phyloP scores from a whole-genome alignment of 2,113 vertebrate species.

The Morone chrysops region DNA sequence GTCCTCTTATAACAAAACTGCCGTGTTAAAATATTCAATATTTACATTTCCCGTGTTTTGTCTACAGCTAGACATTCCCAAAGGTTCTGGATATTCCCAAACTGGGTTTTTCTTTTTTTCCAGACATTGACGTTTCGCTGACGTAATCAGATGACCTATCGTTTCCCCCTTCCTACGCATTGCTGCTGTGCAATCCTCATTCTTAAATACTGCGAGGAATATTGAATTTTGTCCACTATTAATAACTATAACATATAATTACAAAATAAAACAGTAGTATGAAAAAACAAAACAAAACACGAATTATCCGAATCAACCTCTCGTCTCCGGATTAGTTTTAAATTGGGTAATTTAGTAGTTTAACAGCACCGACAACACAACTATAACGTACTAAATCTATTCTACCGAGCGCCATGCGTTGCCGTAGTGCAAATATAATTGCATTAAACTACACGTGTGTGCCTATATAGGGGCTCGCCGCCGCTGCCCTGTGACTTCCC shows the following conservation, averaged over 20 bases:
- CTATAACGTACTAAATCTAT: no score
- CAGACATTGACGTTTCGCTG: conserved; percentile 74
- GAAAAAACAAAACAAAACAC: no score
- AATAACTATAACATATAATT: not conserved
- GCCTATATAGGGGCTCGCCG: conserved; percentile 13
- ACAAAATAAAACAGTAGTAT: not conserved
- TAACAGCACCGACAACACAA: no score
- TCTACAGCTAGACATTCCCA: conserved; percentile 49
- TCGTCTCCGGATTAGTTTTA: not conserved
- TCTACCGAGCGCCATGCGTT: no score
- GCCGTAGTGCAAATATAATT: not conserved
- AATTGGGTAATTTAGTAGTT: not conserved
- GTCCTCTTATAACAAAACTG: no score
- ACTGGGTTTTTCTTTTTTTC: conserved; percentile 13
- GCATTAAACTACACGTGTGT: not conserved
- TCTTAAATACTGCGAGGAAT: not conserved
- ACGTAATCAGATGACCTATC: conserved; percentile 73
- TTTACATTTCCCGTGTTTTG: not conserved
- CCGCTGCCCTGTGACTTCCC: conserved; percentile 29
- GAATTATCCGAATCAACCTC: not conserved
- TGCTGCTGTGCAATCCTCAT: conserved; percentile 10
- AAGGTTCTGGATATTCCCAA: conserved; percentile 26
- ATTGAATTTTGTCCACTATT: not conserved
- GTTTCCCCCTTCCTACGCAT: conserved; percentile 64
- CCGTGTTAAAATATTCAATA: no score